Conservation (phyloP, 2,113 vertebrate genomes). For the Gasterosteus nipponicus region DNA sequence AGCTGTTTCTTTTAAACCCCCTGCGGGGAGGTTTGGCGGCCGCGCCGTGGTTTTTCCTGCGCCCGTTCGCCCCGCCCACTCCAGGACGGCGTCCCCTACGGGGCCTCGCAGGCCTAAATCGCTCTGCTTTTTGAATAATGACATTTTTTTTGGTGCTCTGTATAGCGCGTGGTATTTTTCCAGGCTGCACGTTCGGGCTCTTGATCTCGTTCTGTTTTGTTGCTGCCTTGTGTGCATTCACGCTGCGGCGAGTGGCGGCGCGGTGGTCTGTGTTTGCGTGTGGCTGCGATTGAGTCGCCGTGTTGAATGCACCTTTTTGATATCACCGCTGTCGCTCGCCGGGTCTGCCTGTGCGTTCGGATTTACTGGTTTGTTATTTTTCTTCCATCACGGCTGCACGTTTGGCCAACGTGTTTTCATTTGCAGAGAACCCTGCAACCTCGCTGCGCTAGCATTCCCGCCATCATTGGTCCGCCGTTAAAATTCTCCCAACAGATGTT, state of each 20-base stretch:
- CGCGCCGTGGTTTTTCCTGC: conserved; percentile 69
- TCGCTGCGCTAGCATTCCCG: not conserved
- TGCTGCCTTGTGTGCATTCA: conserved; percentile 19
- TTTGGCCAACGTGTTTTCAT: conserved; percentile 34
- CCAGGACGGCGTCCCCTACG: conserved; percentile 4
- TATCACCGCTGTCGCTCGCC: conserved; percentile 26
- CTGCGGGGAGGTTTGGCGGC: conserved; percentile 56
- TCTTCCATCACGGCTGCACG: not conserved
- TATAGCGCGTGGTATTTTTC: conserved; percentile 29
- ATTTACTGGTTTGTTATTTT: conserved; percentile 44
- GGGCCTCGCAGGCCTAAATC: conserved; percentile 40
- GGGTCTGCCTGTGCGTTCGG: conserved; percentile 37
- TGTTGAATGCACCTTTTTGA: conserved; percentile 41
- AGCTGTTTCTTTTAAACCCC: conserved; percentile 69
- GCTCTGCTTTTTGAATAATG: conserved; percentile 33
- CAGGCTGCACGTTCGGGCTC: conserved; percentile 20
- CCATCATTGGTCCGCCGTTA: conserved; percentile 9
- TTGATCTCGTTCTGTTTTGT: conserved; percentile 34
- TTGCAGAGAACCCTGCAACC: not conserved
- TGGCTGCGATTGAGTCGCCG: conserved; percentile 51
- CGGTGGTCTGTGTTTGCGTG: conserved; percentile 42
- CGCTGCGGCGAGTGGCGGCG: conserved; percentile 36
- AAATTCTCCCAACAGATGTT: conserved; percentile 27
- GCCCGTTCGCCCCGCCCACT: conserved; percentile 49
- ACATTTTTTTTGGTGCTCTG: conserved; percentile 62